These are phyloP conservation scores for Synanceia verrucosa DNA, from an alignment of 2,797 vertebrate species.

Conservation along the genomic window DNA sequence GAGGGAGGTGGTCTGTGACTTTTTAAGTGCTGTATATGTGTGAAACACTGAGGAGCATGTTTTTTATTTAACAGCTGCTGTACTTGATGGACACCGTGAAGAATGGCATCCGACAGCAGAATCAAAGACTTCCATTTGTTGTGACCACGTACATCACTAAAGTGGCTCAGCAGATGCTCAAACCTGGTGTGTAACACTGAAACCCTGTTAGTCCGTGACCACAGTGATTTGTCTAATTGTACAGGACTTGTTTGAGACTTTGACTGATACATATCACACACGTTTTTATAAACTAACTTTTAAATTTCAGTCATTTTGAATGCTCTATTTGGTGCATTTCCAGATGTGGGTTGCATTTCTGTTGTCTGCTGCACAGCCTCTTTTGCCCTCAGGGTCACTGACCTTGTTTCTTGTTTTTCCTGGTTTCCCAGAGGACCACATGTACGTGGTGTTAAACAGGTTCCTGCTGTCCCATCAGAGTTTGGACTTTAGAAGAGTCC, in stretches of 20 bases:
- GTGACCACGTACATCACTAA: constrained; percentile 87
- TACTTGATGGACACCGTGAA: constrained; percentile 92
- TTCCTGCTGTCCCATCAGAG: constrained; percentile 93
- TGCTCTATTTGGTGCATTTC: background rate
- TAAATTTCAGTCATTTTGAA: background rate
- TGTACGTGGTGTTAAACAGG: constrained; percentile 90
- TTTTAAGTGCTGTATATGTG: background rate
- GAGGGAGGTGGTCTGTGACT: background rate
- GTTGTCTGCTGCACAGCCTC: background rate
- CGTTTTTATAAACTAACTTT: background rate
- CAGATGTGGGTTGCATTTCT: background rate
- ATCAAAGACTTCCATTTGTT: constrained; percentile 87
- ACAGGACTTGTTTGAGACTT: background rate
- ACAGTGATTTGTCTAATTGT: background rate
- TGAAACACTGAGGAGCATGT: background rate
- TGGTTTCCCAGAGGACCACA: constrained; percentile 89
- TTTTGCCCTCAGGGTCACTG: background rate
- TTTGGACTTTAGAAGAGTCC: constrained; percentile 90
- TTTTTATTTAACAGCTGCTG: constrained; percentile 81
- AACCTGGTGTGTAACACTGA: constrained; percentile 84
- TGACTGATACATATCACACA: too few relatives aligned
- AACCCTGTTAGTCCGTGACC: background rate
- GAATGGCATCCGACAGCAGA: constrained; percentile 87
- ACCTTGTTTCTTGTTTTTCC: constrained; percentile 3
- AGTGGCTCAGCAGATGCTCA: constrained; percentile 90